Evolutionary conservation across 30 jellyfish, hydroid and myxozoan genomes (phyloP).

Genomic region (Pelagia noctiluca): DNA sequence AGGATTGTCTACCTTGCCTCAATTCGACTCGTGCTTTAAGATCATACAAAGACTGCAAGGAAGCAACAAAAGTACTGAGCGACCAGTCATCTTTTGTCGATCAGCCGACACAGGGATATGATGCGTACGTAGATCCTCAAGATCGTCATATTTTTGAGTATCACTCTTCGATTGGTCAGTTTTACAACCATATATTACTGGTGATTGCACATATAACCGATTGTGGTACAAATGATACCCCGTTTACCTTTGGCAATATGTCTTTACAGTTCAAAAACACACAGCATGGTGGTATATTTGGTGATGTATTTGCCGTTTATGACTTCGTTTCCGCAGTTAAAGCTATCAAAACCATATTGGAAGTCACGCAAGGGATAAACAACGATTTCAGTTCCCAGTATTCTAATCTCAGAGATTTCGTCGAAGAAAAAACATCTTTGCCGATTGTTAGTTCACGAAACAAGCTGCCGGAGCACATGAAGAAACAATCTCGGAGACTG

Average conservation of each 20-base stretch:
- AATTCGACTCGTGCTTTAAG: not conserved
- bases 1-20: not conserved
- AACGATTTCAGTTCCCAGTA: constrained; percentile 36
- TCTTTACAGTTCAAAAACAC: not conserved
- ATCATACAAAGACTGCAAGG: not conserved
- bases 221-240: constrained; percentile 54
- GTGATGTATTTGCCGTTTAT: not conserved
- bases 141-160: constrained; percentile 22
- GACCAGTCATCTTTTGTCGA: not conserved
- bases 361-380: constrained; percentile 11
- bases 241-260: not conserved
- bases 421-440: constrained; percentile 26
- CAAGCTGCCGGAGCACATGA: not conserved
- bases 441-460: not conserved
- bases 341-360: constrained; percentile 10
- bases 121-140: constrained; percentile 45
- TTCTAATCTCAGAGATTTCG: not conserved
- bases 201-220: constrained; percentile 40
- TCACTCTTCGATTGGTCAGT: constrained; percentile 32
- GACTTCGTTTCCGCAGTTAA: constrained; percentile 48
- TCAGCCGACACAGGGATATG: not conserved
- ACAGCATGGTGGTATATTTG: not conserved
- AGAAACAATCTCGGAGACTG: not conserved
- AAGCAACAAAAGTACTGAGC: not conserved
- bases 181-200: constrained; percentile 35